Evolutionary conservation across 1,140 invertebrate genomes (phyloP).

Genomic region (Zaprionus lachaisei): DNA sequence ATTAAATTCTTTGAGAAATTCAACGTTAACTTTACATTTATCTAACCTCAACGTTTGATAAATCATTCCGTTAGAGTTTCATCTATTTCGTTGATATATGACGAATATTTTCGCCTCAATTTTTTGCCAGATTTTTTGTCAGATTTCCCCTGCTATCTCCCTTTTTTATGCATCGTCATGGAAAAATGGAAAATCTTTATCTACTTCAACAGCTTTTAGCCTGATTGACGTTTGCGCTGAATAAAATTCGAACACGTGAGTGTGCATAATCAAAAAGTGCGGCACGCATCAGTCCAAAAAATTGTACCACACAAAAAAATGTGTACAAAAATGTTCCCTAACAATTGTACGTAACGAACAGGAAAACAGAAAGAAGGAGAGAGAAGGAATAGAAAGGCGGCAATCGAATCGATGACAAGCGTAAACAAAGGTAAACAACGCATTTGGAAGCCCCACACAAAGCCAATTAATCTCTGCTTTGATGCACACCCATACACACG

Average conservation of each 20-base stretch:
- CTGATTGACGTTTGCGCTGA: slow-evolving; percentile 37
- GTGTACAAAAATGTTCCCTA: slow-evolving; percentile 9
- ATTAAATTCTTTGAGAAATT: neutral
- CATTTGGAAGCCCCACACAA: slow-evolving; percentile 58
- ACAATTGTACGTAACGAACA: slow-evolving; percentile 9
- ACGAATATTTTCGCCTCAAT: neutral
- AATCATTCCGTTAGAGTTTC: neutral
- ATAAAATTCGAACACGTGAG: slow-evolving; percentile 29
- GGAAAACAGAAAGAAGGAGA: neutral
- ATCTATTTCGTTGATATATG: neutral
- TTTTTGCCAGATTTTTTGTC: neutral
- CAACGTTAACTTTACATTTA: neutral
- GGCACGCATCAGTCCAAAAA: slow-evolving; percentile 10
- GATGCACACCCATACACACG: slow-evolving; percentile 50
- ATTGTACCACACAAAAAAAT: neutral
- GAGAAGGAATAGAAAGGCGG: slow-evolving; percentile 11
- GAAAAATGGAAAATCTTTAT: slow-evolving; percentile 17
- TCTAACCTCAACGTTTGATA: neutral
- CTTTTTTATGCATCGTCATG: slow-evolving; percentile 17
- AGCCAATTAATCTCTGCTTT: slow-evolving; percentile 73
- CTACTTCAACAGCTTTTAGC: slow-evolving; percentile 13
- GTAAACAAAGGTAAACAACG: slow-evolving; percentile 55
- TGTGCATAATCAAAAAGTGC: slow-evolving; percentile 53
- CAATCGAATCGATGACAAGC: slow-evolving; percentile 61
- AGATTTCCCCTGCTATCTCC: neutral